Base-by-base conservation (phyloP, 92 coral and sea anemone genomes). In the Phenganax subtilis region DNA sequence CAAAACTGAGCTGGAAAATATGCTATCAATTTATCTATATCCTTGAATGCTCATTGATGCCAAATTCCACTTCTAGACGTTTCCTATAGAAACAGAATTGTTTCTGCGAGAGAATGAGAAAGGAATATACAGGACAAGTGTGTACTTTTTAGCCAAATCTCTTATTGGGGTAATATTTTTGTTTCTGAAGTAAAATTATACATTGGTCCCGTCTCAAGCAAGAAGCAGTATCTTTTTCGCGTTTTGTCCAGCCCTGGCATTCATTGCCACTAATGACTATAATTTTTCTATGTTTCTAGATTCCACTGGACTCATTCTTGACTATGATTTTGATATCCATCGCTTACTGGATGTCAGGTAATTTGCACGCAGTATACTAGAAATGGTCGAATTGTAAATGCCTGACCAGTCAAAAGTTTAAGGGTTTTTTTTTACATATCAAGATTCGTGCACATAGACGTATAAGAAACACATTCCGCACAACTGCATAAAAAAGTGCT, bases 301-400 rank as follows among this genome's bases (percentile, higher is more conserved):
- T 87, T 57, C 98, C 98, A 44, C 83, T 91, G 59, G 90, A 91
- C 76, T 27, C 92, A 20, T 9, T 88, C 53, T 78, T 87, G 7
- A 91, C 97, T 2, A 77, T 93, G 6, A 55, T 91, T 10, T 84
- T 91, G 57, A 27, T 91, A 8, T 77, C 89, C 37, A 85, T 88
- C 60, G 78, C 92, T 9, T 92, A 92, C 77, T 92, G 97, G 97
- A 92, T 92, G 97, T 87, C 91, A 60, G 97, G 97, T 88, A 87
- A 76, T 83, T 47, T 59, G 20, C 5, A 25, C 17, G 17, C 0
- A 61, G 67, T 14, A 12, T 17, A 61, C 28, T 61, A 15, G 14
- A 4, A 15, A 61, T 61, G 7, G 25, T 20, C 25, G 14, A 61
- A 17, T 61, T 12, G 5, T 0, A 5, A 8, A 7, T 61, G 67